These are phyloP conservation scores for Cosmia pyralina DNA, from an alignment of 2,888 invertebrate genomes.

Conservation along the genomic window DNA sequence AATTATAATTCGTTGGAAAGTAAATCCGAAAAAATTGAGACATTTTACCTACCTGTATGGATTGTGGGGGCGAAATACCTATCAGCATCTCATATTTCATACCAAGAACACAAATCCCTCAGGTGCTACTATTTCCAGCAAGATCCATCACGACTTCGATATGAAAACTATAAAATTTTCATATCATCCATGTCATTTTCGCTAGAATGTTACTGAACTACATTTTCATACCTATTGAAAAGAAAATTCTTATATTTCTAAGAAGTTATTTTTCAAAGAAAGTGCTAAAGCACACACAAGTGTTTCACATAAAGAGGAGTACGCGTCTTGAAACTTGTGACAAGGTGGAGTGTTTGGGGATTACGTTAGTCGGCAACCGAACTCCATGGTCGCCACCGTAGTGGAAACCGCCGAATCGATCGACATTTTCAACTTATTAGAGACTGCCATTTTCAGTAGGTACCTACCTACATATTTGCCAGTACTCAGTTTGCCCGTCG, in stretches of 20 bases:
- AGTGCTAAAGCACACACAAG: conserved; percentile 26
- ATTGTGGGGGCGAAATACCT: conserved; percentile 20
- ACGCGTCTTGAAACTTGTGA: conserved; percentile 48
- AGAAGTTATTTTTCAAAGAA: conserved; percentile 1
- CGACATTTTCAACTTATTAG: conserved; percentile 31
- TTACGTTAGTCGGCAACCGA: conserved; percentile 40
- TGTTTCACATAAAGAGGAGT: conserved; percentile 41
- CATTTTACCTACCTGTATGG: background rate
- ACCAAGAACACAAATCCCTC: conserved; percentile 36
- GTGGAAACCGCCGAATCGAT: conserved; percentile 32
- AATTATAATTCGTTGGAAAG: background rate
- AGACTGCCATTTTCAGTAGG: conserved; percentile 16
- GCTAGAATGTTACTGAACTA: conserved; percentile 15
- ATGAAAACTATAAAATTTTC: conserved; percentile 50
- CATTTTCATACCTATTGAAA: conserved; percentile 16
- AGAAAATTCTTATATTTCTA: conserved; percentile 17
- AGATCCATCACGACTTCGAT: conserved; percentile 39
- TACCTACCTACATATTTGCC: background rate
- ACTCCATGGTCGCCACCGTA: conserved; percentile 28
- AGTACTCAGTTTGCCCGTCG: conserved; percentile 50
- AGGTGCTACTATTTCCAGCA: conserved; percentile 44
- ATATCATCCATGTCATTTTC: conserved; percentile 36
- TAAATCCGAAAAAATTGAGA: background rate
- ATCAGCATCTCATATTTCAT: conserved; percentile 44
- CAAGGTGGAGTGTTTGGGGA: conserved; percentile 45